Evolutionary conservation across 2,888 invertebrate genomes (phyloP), one percentile per base, ranked within the genome.

Genomic region (Pheosia tremula): DNA sequence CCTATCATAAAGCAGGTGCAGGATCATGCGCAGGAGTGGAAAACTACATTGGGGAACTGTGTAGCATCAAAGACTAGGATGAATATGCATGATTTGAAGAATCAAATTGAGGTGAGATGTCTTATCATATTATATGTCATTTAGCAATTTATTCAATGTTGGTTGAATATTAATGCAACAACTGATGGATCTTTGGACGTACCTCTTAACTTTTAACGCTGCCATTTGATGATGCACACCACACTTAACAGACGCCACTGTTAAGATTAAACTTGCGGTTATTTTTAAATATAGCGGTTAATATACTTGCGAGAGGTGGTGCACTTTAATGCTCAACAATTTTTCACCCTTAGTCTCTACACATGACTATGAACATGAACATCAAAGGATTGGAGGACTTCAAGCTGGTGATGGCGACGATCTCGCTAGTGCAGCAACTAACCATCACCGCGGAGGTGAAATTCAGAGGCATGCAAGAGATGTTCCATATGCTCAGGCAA

Each of bases 321-420:
- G 41, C 7, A 1, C 41, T 8, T 5, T 5, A 41, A 41, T 24
- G 41, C 43, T 43, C 3, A 43, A 1, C 0, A 43, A 3, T 9
- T 43, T 43, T 43, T n/a, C 24, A 43, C n/a, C 49, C 71, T 65
- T 78, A 95, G 91, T 84, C 88, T 24, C 95, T 96, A 56, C 95
- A 95, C 53, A 82, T 87, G 61, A 96, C 97, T 59, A 94, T 98
- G 43, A 96, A 97, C 74, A 95, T 96, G 83, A 96, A 96, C 59
- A 97, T 98, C 45, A 96, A 95, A 75, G 96, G 96, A 5, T 87
- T 98, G 54, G 97, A 97, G 60, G 96, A 97, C 77, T 97, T 98
- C 81, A 98, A 98, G 85, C 90, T 95, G 64, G 97, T 98, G 3
- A 96, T 98, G 96, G 96, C 96, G 69, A 96, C 97, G 0, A 98